Evolutionary conservation across 2,113 vertebrate genomes (phyloP).

Genomic region (Phalacrocorax pelagicus): DNA sequence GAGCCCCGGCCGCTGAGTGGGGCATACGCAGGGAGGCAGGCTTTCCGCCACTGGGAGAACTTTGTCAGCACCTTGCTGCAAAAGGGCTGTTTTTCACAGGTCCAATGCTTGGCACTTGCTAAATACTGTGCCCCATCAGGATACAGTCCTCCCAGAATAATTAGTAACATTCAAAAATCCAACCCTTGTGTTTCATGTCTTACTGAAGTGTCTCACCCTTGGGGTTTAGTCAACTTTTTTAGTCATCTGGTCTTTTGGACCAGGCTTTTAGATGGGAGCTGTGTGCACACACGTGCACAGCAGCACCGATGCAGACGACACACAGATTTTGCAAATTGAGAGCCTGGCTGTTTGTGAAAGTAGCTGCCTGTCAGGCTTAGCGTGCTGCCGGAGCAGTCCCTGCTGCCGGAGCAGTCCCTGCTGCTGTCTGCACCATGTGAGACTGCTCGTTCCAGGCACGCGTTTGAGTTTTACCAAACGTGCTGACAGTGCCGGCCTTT

Average conservation of each 20-base stretch:
- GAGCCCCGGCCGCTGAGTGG: neutral
- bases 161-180: neutral
- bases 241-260: neutral
- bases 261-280: neutral
- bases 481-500: neutral
- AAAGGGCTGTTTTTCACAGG: neutral
- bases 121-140: neutral
- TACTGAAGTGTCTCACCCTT: neutral
- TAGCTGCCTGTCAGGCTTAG: neutral
- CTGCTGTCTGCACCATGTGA: fast-evolving
- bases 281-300: fast-evolving
- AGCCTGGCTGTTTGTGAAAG: neutral
- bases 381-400: fast-evolving
- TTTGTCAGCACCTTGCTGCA: fast-evolving
- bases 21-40: fast-evolving
- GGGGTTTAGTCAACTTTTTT: neutral
- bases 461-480: neutral
- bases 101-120: neutral
- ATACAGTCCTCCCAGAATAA: neutral
- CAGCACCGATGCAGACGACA: neutral
- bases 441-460: fast-evolving
- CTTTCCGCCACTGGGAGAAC: neutral
- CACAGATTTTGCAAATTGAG: fast-evolving
- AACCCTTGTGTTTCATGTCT: neutral
- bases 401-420: neutral